These are phyloP conservation scores for Cerceris rybyensis DNA, from an alignment of 2,888 invertebrate genomes.

Conservation along the genomic window DNA sequence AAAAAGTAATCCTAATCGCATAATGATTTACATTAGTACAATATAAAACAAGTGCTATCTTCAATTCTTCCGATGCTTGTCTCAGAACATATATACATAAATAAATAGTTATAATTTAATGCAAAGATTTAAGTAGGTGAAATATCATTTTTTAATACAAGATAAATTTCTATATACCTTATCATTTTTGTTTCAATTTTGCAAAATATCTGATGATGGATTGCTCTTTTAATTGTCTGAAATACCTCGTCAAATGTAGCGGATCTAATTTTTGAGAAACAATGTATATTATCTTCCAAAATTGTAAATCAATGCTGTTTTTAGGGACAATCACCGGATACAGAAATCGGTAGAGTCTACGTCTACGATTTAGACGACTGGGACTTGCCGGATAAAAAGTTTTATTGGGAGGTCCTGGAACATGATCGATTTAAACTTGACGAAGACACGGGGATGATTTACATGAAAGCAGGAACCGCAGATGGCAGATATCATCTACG, in stretches of 20 bases:
- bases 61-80: too few species aligned
- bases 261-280: not conserved
- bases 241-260: not conserved
- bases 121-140: too few species aligned
- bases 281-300: not conserved
- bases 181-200: constrained; percentile 83
- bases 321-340: constrained; percentile 93
- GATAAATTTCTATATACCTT: constrained; percentile 83
- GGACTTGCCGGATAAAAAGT: constrained; percentile 98
- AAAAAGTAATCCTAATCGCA: too few species aligned
- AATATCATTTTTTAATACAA: not conserved
- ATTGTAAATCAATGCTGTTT: not conserved
- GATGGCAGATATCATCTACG: constrained; percentile 92
- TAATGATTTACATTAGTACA: not conserved
- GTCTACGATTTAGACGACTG: constrained; percentile 99
- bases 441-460: constrained; percentile 96
- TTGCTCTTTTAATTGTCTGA: not conserved
- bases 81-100: too few species aligned
- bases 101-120: too few species aligned
- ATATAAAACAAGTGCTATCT: not conserved
- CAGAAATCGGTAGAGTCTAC: constrained; percentile 96
- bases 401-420: constrained; percentile 95
- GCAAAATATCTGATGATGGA: too few species aligned
- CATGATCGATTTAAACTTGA: constrained; percentile 94
- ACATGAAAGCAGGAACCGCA: constrained; percentile 95